Base-by-base conservation (phyloP, 2,113 vertebrate species). In the Otocyon megalotis region DNA sequence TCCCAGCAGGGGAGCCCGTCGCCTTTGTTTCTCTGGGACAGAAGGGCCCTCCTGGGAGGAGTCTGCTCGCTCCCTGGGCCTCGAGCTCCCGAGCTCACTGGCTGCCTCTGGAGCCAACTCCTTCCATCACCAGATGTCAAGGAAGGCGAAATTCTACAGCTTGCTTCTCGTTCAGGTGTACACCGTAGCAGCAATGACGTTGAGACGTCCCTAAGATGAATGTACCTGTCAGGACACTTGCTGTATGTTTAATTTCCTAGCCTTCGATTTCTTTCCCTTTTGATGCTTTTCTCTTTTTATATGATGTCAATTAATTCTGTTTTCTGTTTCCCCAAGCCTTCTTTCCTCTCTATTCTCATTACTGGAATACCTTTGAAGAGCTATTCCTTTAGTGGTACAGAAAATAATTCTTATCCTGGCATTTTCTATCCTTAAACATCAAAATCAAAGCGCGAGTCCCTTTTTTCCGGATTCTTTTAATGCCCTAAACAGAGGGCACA, bases 1-100 rank as follows among this genome's bases (percentile, higher is more conserved):
- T 93, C 89, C 90, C 93, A 93, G 91, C 63, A 74, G 76, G 88
- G 56, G 53, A 96, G 54, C 72, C 74, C 65, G 85, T 94, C 89
- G 65, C 35, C 60, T 93, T 96, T 81, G 87, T 95, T 88, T 92
- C 63, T 62, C 4, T 19, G 7, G 83, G 60, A 87, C 72, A 77
- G 53, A 93, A 88, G 43, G 43, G 43, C 43, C 43, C 43, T 43
- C 43, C 43, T 43, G 7, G 43, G 43, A 43, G 43, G 43, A 43
- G 43, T 7, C 43, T 43, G 43, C 43, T 43, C 0, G 43, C 43
- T 43, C 43, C 43, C 43, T 43, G 43, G 43, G 7, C 43, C 43
- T 43, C 43, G 6, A 43, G 43, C 43, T 43, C 43, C 43, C 43
- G 43, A 82, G n/a, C 10, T 43, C 53, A 65, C 43, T 32, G 62